Evolutionary conservation across 2,888 invertebrate species (phyloP), one percentile per base, ranked within the genome.

Genomic region (Limnephilus auricula): DNA sequence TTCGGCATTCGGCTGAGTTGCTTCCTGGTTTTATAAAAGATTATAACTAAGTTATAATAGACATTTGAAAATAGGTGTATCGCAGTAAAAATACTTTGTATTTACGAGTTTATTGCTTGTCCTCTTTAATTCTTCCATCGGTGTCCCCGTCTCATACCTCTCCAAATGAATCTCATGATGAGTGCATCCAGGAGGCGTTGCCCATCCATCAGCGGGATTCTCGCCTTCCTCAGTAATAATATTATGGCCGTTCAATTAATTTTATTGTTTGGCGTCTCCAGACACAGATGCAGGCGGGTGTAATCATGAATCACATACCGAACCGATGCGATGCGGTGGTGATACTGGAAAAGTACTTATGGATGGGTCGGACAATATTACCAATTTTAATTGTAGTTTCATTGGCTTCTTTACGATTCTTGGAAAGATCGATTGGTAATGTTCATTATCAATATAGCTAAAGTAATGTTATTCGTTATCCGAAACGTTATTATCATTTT

Each of bases 191-290:
- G 31, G n/a, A 50, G 85, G 85, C 45, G 86, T 86, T 50, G 25
- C 34, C 34, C 30, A 45, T 86, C 40, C 86, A 86, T 65, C 86
- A 50, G 30, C 31, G 37, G 12, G 45, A 89, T 45, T 80, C 40
- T 18, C 45, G 85, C 85, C 78, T 85, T 83, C 31, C 65, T 65
- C 89, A 45, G 82, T 32, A 82, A 79, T 82, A 89, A 45, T 89
- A 89, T 82, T 89, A 82, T 89, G 89, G 80, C 89, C 45, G 15
- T 85, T 78, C 85, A 90, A 90, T 90, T 90, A 85, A 85, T 90
- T 90, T 90, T 85, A 90, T 90, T 85, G 90, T 85, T 45, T 50
- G 90, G 31, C 40, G 30, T 79, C 85, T 85, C 13, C 84, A n/a
- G 30, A 31, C 3, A 30, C n/a, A 45, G 85, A 65, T 65, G 25